Evolutionary conservation across 2,888 invertebrate genomes (phyloP), one percentile per base, ranked within the genome.

Genomic region (Acronicta leporina): DNA sequence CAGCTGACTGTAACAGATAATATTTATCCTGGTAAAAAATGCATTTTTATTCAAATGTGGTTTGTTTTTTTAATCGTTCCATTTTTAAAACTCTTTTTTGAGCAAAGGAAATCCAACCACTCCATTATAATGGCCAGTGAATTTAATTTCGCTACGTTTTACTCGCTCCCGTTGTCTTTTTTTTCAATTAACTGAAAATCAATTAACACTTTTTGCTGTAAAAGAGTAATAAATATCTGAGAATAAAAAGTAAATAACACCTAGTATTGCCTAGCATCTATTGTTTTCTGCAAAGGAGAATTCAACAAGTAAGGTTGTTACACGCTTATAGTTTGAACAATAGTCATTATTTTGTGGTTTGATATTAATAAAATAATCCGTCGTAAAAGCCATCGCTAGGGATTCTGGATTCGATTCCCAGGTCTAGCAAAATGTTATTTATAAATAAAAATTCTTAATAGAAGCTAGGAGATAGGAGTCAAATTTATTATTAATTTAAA

Each of bases 101-200:
- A 16, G 15, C 14, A 54, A 52, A 48, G 16, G 45, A 54, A 54
- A 58, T 49, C 54, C 56, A 50, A 66, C 35, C 33, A 0, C 11
- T n/a, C 9, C 27, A 56, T 45, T 54, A n/a, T 52, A 15, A 41
- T 38, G 38, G 38, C 35, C n/a, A 0, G 35, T 47, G 56, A 64
- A 56, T 60, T 68, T 63, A 63, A 72, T 68, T 61, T 61, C 48
- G 14, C 27, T 58, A 47, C 20, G 46, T 63, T 63, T 55, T 59
- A 59, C 54, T 52, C 63, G 62, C 43, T 27, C 15, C 30, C 40
- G 38, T 60, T 33, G 25, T 43, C 38, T 55, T 38, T 61, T 59
- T 45, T 30, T 27, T 55, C 15, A 56, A 65, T 70, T 52, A 64
- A 10, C 15, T 16, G 15, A 3, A 42, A 20, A 48, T 49, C 8